Percentiles rank a stretch among this genome's conserved stretches.
Conservation (phyloP, 2,888 invertebrate genomes). For the Acanthococcus lagerstroemiae region DNA sequence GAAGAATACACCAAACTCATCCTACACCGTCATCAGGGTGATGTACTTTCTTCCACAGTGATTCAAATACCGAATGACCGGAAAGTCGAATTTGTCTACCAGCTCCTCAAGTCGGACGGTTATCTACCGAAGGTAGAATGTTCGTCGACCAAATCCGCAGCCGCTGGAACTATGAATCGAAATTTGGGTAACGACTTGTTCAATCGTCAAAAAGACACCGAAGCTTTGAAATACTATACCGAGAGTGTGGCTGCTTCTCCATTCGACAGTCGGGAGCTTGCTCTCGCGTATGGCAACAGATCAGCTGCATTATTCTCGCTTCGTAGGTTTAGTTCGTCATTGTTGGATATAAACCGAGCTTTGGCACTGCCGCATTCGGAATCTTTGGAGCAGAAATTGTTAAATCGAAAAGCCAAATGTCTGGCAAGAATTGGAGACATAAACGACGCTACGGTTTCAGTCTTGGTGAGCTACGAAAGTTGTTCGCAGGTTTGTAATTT, state of each 20-base stretch:
- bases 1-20: neutral
- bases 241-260: conserved; percentile 52
- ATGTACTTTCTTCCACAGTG: neutral
- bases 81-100: neutral
- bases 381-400: conserved; percentile 53
- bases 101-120: neutral
- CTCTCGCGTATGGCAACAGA: conserved; percentile 57
- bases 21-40: neutral
- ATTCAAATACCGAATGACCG: neutral
- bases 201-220: conserved; percentile 45
- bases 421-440: conserved; percentile 39
- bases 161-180: too few species aligned
- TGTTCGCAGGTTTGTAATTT: neutral
- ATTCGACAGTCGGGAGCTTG: conserved; percentile 48
- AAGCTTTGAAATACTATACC: conserved; percentile 51
- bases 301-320: conserved; percentile 55
- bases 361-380: conserved; percentile 51
- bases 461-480: neutral
- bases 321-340: conserved; percentile 52
- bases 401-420: conserved; percentile 45
- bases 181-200: conserved; percentile 43
- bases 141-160: neutral
- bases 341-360: conserved; percentile 54
- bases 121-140: neutral
- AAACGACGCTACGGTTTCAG: neutral